Percentiles rank a stretch among this genome's conserved stretches.
These are phyloP conservation scores for Sebastes nivosus DNA, from an alignment of 2,797 vertebrate species.

Conservation along the genomic window DNA sequence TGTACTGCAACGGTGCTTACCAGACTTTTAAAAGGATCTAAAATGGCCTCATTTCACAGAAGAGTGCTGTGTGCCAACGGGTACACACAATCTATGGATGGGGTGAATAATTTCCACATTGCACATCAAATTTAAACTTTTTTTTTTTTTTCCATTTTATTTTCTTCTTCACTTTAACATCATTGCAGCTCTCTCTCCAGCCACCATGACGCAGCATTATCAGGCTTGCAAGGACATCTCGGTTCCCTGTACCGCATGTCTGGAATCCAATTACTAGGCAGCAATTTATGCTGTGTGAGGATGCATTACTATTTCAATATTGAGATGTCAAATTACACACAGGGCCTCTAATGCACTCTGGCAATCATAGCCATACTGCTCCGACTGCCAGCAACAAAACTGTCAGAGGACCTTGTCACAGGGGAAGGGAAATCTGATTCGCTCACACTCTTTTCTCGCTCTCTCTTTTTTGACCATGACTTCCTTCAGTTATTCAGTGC, in stretches of 20 bases:
- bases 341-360: conserved; percentile 78
- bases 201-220: conserved; percentile 71
- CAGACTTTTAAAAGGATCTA: background rate
- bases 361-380: conserved; percentile 73
- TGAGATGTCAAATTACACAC: conserved; percentile 83
- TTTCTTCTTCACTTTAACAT: conserved; percentile 23
- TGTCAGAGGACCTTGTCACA: conserved; percentile 75
- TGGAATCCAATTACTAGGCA: conserved; percentile 78
- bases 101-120: conserved; percentile 7
- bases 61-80: background rate
- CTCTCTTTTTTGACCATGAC: conserved; percentile 53
- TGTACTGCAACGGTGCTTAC: background rate
- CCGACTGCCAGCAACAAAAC: conserved; percentile 68
- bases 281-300: conserved; percentile 77
- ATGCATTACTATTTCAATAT: conserved; percentile 82
- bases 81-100: background rate
- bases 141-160: background rate
- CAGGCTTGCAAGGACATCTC: conserved; percentile 72
- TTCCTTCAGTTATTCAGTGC: conserved; percentile 56
- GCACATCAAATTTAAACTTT: conserved; percentile 8
- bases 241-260: conserved; percentile 54
- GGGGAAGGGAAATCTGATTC: conserved; percentile 73
- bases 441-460: conserved; percentile 28
- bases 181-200: conserved; percentile 3
- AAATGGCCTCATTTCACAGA: background rate